A percentile compares a stretch with the other conserved stretches of the same genome.
These are phyloP conservation scores for Malacosoma neustria DNA, from an alignment of 2,888 invertebrate species.

Conservation along the genomic window DNA sequence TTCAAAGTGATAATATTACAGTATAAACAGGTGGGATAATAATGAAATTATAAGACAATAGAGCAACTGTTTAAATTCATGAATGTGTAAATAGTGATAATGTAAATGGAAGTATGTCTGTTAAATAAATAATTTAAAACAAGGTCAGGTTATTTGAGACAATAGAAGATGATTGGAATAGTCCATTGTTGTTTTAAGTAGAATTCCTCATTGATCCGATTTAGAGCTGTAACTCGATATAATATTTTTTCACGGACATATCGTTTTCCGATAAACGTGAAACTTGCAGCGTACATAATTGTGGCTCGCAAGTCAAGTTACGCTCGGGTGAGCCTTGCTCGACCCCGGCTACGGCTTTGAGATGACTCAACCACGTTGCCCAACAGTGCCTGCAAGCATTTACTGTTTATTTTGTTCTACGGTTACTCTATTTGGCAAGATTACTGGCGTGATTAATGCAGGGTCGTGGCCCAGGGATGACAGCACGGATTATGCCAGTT, in stretches of 20 bases:
- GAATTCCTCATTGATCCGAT: no score
- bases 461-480: constrained; percentile 30
- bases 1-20: neutral
- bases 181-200: no score
- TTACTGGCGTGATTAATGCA: constrained; percentile 47
- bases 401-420: constrained; percentile 37
- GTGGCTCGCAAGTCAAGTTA: constrained; percentile 39
- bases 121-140: neutral
- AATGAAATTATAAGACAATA: neutral
- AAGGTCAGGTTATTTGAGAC: neutral
- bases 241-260: constrained; percentile 54
- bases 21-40: neutral
- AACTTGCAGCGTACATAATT: constrained; percentile 31
- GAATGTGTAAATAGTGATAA: neutral
- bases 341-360: constrained; percentile 8
- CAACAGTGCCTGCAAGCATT: constrained; percentile 29
- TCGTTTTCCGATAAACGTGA: constrained; percentile 36
- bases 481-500: constrained; percentile 27
- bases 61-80: neutral
- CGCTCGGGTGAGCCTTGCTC: constrained; percentile 35
- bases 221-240: no score
- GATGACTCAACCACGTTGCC: constrained; percentile 33
- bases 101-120: neutral
- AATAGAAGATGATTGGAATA: no score
- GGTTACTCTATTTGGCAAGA: constrained; percentile 41